These are phyloP conservation scores for Drosophila mauritiana DNA, from an alignment of 1,140 invertebrate genomes.

Conservation along the genomic window DNA sequence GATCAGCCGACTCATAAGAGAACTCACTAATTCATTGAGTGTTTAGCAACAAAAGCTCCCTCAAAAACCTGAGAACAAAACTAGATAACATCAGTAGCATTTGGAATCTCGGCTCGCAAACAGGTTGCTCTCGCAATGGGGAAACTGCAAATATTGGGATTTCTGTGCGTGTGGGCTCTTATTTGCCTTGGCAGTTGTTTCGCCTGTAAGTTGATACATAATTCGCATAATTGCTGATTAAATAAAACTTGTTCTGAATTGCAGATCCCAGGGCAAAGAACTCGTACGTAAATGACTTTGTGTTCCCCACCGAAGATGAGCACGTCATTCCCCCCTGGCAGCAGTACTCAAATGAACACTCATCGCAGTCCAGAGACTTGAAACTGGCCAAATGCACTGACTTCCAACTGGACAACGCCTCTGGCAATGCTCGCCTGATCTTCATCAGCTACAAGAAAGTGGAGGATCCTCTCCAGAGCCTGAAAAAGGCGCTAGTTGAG, in stretches of 20 bases:
- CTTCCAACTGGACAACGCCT: background rate
- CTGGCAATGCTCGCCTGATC: slow-evolving; percentile 5
- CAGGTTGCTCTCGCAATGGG: slow-evolving; percentile 26
- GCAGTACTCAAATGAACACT: background rate
- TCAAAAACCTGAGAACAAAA: background rate
- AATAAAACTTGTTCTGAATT: background rate
- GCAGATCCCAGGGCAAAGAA: background rate
- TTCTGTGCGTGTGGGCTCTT: background rate
- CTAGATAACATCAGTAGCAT: slow-evolving; percentile 4
- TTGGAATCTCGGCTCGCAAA: slow-evolving; percentile 13
- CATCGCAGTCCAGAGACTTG: background rate
- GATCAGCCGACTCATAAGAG: too few relatives aligned
- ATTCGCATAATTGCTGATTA: background rate
- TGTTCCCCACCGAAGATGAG: slow-evolving; percentile 11
- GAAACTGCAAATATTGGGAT: background rate
- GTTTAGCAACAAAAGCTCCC: background rate
- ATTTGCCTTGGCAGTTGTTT: background rate
- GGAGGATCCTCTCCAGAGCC: background rate
- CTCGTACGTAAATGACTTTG: slow-evolving; percentile 26
- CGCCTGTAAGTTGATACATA: background rate
- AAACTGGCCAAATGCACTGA: slow-evolving; percentile 7
- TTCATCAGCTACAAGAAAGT: slow-evolving; percentile 21
- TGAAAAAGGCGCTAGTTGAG: background rate
- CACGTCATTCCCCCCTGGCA: slow-evolving; percentile 8
- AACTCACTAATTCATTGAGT: background rate